Evolutionary conservation across 37 sponge, comb jelly and placozoan genomes (phyloP).

Genomic region (Theonella swinhoei): DNA sequence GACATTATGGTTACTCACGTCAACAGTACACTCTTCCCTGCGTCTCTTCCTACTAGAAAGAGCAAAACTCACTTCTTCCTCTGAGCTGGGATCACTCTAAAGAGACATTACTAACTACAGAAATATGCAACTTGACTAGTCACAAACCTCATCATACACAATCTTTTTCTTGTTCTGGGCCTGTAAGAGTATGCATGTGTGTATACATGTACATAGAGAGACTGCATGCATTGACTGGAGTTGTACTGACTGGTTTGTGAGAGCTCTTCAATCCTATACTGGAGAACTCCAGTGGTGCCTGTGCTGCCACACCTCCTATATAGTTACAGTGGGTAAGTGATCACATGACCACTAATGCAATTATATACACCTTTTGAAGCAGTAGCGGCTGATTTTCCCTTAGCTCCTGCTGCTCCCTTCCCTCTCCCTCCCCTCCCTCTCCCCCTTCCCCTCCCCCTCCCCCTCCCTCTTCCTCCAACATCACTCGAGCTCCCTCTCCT

Average conservation of each 20-base stretch:
- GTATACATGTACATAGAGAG: too few species aligned
- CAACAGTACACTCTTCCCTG: not conserved
- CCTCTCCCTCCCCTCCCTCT: slow-evolving; percentile 12
- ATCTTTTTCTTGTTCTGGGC: not conserved
- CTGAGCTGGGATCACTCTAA: not conserved
- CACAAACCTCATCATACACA: slow-evolving; percentile 2
- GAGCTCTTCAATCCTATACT: too few species aligned
- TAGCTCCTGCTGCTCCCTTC: not conserved
- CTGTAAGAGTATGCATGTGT: not conserved
- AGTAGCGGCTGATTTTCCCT: not conserved
- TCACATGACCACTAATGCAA: too few species aligned
- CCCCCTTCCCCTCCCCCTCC: slow-evolving; percentile 16
- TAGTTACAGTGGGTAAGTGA: too few species aligned
- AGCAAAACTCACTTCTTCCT: not conserved
- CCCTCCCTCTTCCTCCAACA: slow-evolving; percentile 30
- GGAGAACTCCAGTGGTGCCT: too few species aligned
- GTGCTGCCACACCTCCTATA: too few species aligned
- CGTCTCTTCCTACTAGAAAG: not conserved
- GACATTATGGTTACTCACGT: not conserved
- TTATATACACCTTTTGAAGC: too few species aligned
- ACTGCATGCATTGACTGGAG: too few species aligned
- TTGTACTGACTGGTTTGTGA: too few species aligned
- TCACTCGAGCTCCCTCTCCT: slow-evolving; percentile 6
- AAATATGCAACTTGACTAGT: not conserved
- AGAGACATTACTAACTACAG: not conserved